phyloP scores from a whole-genome alignment of 2,797 vertebrate species.

The Diplodus puntazzo region DNA sequence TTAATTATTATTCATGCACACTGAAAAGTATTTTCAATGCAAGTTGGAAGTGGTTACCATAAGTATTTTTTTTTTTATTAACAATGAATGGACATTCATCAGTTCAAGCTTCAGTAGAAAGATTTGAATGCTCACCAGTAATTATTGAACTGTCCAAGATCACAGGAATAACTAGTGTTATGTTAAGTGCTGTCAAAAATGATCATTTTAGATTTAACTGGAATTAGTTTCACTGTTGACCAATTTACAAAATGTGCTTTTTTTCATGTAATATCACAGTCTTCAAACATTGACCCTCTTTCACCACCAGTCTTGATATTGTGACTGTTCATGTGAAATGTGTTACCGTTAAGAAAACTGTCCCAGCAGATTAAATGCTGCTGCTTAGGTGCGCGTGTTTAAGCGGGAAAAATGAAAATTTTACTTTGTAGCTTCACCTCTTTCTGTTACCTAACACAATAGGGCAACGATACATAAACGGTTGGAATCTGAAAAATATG shows the following conservation, averaged over 20 bases:
- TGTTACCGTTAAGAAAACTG: background rate
- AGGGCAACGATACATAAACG: background rate
- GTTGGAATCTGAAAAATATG: background rate
- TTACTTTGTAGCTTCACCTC: background rate
- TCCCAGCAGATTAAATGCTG: background rate
- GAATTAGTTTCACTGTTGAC: constrained; percentile 1
- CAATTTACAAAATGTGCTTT: constrained; percentile 5
- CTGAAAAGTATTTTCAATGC: background rate
- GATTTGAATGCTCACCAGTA: constrained; percentile 10
- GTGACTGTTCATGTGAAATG: background rate
- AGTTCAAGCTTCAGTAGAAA: constrained; percentile 12
- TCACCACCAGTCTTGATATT: background rate
- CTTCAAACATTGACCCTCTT: background rate
- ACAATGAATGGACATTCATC: constrained; percentile 1
- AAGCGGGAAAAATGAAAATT: background rate
- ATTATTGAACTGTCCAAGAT: constrained; percentile 34
- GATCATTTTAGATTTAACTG: constrained; percentile 4
- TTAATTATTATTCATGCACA: constrained; percentile 4
- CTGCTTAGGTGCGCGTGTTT: background rate
- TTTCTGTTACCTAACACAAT: background rate
- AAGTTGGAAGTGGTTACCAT: background rate
- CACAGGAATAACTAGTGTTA: constrained; percentile 18
- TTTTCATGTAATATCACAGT: background rate
- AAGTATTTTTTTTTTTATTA: background rate
- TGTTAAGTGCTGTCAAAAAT: background rate